Conservation (phyloP, 2,113 vertebrate genomes). For the Noctilio leporinus region DNA sequence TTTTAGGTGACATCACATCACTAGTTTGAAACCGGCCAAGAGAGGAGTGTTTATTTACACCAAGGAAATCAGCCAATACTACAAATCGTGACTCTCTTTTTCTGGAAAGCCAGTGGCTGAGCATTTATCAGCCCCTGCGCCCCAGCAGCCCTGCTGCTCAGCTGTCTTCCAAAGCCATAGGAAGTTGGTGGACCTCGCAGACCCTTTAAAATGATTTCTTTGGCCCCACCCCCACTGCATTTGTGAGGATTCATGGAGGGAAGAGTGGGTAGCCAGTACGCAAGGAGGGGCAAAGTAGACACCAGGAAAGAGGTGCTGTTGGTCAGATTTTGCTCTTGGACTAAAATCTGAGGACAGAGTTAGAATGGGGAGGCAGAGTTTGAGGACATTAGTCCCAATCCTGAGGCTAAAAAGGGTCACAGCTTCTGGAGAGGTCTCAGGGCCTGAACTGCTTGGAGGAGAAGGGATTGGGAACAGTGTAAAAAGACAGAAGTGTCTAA, state of each 20-base stretch:
- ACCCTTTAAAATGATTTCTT: background rate
- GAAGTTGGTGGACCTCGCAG: background rate
- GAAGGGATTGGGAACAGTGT: background rate
- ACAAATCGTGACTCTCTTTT: background rate
- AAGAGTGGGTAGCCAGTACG: background rate
- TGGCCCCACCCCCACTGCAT: background rate
- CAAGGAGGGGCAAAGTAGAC: background rate
- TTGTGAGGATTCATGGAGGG: background rate
- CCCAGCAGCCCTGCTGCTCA: background rate
- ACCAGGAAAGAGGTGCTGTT: background rate
- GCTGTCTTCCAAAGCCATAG: background rate
- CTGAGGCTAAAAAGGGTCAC: background rate
- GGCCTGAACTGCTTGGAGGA: background rate
- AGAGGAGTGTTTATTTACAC: background rate
- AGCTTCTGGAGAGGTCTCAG: background rate
- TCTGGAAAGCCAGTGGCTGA: background rate
- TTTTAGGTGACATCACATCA: background rate
- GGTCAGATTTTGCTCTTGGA: background rate
- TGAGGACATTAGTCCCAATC: background rate
- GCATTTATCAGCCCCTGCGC: background rate
- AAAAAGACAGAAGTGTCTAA: background rate
- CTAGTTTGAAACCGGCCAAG: background rate
- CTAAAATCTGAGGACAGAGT: background rate
- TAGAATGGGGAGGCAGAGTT: background rate
- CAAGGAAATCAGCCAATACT: background rate